Percentiles rank a stretch among this genome's conserved stretches.
Conservation (phyloP, 1,140 invertebrate genomes). For the Drosophila sechellia region DNA sequence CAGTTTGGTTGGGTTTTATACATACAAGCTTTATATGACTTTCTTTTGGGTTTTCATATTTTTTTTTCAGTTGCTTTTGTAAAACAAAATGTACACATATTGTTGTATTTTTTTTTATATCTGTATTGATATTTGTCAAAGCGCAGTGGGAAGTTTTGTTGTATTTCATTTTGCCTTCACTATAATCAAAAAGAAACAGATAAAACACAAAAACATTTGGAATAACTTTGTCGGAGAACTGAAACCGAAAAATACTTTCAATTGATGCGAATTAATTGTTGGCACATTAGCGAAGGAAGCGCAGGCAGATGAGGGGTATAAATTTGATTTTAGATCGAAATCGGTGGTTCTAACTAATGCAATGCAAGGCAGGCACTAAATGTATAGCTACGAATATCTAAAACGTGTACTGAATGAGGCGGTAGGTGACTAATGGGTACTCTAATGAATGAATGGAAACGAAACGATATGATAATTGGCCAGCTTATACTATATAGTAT, state of each 20-base stretch:
- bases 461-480: constrained; percentile 58
- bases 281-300: constrained; percentile 37
- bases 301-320: constrained; percentile 34
- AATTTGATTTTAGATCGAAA: constrained; percentile 11
- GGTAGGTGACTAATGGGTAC: constrained; percentile 51
- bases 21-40: constrained; percentile 77
- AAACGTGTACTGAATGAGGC: constrained; percentile 17
- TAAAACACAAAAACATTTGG: constrained; percentile 56
- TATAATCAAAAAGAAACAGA: constrained; percentile 75
- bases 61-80: constrained; percentile 34
- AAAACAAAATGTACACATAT: constrained; percentile 38
- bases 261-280: constrained; percentile 52
- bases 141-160: constrained; percentile 85
- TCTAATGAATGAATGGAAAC: constrained; percentile 50
- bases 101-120: constrained; percentile 34
- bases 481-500: constrained; percentile 35
- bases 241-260: constrained; percentile 40
- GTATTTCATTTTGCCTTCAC: constrained; percentile 84
- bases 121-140: constrained; percentile 73
- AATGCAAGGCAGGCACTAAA: constrained; percentile 43
- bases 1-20: constrained; percentile 53
- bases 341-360: constrained; percentile 33
- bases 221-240: constrained; percentile 49
- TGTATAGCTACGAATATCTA: constrained; percentile 12
- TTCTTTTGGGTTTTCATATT: constrained; percentile 48